These are phyloP conservation scores for Thaumatotibia leucotreta DNA, from an alignment of 1,140 invertebrate species.

Conservation along the genomic window DNA sequence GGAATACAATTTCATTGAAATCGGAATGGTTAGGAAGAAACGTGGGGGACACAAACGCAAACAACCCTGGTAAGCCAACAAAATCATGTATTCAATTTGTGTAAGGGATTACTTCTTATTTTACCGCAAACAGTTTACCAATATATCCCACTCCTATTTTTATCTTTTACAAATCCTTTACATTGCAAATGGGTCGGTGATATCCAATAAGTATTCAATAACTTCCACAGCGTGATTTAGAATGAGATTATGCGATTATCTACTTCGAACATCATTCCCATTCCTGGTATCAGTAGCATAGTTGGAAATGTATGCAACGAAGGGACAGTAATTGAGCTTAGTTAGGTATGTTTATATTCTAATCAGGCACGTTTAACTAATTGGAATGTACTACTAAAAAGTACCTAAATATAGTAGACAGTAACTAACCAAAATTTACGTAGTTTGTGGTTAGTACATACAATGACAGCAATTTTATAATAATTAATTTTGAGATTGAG, in stretches of 20 bases:
- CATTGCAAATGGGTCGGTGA: not conserved
- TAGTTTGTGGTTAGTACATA: too few species aligned
- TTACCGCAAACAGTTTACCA: constrained; percentile 20
- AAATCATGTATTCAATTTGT: constrained; percentile 63
- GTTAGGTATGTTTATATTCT: too few species aligned
- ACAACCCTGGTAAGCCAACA: constrained; percentile 38
- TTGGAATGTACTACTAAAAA: too few species aligned
- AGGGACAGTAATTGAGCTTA: too few species aligned
- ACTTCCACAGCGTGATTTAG: not conserved
- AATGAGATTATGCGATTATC: not conserved
- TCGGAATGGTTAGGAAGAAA: constrained; percentile 47
- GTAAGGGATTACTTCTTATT: constrained; percentile 47
- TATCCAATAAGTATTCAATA: constrained; percentile 11
- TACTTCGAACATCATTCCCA: not conserved
- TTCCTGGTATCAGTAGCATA: not conserved
- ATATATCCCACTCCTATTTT: constrained; percentile 8
- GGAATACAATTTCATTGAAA: constrained; percentile 55
- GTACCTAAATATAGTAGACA: too few species aligned
- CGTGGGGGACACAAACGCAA: constrained; percentile 42
- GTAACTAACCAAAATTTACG: too few species aligned
- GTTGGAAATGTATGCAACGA: not conserved
- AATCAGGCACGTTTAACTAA: too few species aligned
- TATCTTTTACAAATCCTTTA: constrained; percentile 12
- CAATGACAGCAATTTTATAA: too few species aligned
- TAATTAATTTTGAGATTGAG: too few species aligned